Percentiles rank a stretch among this genome's conserved stretches.
Evolutionary conservation across 2,797 vertebrate genomes (phyloP).

Genomic region (Gadopsis bispinosus): DNA sequence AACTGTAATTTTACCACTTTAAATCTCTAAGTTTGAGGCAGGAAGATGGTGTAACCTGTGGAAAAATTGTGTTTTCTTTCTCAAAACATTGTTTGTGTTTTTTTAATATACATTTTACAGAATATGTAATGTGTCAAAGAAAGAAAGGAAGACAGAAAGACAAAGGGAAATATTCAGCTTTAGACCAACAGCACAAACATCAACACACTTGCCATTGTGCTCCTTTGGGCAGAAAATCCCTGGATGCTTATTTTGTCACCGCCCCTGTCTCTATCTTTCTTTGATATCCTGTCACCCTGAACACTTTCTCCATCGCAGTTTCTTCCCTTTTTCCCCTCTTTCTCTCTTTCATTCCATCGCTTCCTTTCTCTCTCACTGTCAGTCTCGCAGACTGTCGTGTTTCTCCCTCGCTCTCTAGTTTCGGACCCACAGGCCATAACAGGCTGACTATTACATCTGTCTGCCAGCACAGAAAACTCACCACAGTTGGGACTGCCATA

Average conservation of each 20-base stretch:
- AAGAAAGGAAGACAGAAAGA: background rate
- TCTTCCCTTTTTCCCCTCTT: constrained; percentile 28
- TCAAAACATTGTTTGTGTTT: background rate
- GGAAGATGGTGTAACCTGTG: background rate
- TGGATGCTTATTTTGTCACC: constrained; percentile 28
- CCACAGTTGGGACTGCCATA: constrained; percentile 48
- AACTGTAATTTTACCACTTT: background rate
- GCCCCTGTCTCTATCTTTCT: constrained; percentile 29
- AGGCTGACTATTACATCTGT: constrained; percentile 53
- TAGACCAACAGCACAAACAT: background rate
- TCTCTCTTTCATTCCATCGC: constrained; percentile 53
- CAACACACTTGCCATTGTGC: constrained; percentile 11
- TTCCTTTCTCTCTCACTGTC: constrained; percentile 55
- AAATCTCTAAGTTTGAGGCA: background rate
- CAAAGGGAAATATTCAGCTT: constrained; percentile 5
- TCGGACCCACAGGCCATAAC: constrained; percentile 52
- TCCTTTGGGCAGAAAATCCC: constrained; percentile 29
- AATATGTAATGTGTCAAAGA: background rate
- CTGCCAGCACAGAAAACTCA: constrained; percentile 59
- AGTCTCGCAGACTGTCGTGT: constrained; percentile 34
- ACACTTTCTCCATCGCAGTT: constrained; percentile 23
- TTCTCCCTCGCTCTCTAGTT: constrained; percentile 35
- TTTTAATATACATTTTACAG: background rate
- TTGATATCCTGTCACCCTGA: constrained; percentile 44
- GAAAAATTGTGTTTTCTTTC: background rate